Conservation (phyloP, 2,113 vertebrate genomes). For the Corythornis vintsioides region DNA sequence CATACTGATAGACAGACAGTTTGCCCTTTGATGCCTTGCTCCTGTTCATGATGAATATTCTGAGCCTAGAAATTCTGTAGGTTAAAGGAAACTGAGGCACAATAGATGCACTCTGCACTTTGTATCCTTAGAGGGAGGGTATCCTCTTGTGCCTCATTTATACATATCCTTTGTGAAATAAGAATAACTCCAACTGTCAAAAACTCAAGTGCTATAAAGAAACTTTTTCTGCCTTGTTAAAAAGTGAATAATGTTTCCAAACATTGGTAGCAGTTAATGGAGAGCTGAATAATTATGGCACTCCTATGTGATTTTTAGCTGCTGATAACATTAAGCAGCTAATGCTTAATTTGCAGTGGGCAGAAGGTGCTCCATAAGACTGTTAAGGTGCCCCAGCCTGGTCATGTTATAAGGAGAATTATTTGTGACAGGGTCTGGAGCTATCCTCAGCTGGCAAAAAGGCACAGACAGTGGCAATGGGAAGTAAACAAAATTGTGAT, state of each 20-base stretch:
- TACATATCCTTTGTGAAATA: not conserved
- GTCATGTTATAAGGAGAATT: not conserved
- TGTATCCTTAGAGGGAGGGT: not conserved
- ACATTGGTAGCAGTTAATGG: not conserved
- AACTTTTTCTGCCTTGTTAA: not conserved
- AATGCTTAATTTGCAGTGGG: not conserved
- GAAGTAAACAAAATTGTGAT: not conserved
- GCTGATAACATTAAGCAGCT: not conserved
- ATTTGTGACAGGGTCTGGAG: not conserved
- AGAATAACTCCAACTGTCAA: not conserved
- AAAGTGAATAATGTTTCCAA: not conserved
- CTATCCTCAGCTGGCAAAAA: not conserved
- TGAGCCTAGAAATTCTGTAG: not conserved
- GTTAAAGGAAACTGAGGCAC: not conserved
- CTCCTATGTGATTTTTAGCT: not conserved
- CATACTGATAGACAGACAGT: not conserved
- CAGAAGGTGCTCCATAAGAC: not conserved
- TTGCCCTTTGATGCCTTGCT: not conserved
- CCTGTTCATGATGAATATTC: fast-evolving
- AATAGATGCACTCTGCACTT: not conserved
- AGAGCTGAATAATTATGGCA: not conserved
- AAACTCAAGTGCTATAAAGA: not conserved
- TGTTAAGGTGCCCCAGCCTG: not conserved
- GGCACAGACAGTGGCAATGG: not conserved
- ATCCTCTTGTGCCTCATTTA: not conserved